phyloP scores from a whole-genome alignment of 2,113 vertebrate genomes.

The Bettongia penicillata region DNA sequence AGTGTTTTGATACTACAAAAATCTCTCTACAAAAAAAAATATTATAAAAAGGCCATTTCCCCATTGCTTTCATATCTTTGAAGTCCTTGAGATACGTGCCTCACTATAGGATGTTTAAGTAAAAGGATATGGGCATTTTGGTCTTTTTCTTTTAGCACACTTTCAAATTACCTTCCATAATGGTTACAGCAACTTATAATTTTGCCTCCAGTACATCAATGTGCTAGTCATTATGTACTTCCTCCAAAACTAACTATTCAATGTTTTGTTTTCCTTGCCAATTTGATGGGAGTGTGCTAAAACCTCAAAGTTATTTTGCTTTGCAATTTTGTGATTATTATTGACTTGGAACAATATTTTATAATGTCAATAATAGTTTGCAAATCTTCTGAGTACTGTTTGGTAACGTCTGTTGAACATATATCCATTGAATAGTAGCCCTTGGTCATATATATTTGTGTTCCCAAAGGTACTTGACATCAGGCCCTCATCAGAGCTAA shows the following conservation, averaged over 20 bases:
- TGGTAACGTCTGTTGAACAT: not conserved
- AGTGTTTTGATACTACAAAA: not conserved
- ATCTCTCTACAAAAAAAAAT: not conserved
- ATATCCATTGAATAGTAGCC: not conserved
- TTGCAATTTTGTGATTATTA: not conserved
- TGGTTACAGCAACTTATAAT: not conserved
- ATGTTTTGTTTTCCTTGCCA: not conserved
- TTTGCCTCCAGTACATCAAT: not conserved
- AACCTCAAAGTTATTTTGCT: not conserved
- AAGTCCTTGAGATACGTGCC: not conserved
- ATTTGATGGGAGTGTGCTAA: not conserved
- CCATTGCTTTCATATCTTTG: not conserved
- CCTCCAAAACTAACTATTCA: not conserved
- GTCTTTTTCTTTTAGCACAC: not conserved
- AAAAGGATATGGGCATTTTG: not conserved
- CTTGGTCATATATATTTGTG: not conserved
- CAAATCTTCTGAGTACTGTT: not conserved
- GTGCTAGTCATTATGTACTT: not conserved
- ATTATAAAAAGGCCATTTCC: not conserved
- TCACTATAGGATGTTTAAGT: not conserved
- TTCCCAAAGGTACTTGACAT: not conserved
- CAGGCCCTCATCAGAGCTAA: not conserved
- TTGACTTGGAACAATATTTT: not conserved
- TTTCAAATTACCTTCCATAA: not conserved
- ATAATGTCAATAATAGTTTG: not conserved